phyloP scores from a whole-genome alignment of 2,888 invertebrate genomes.

The Drosophila atripex region DNA sequence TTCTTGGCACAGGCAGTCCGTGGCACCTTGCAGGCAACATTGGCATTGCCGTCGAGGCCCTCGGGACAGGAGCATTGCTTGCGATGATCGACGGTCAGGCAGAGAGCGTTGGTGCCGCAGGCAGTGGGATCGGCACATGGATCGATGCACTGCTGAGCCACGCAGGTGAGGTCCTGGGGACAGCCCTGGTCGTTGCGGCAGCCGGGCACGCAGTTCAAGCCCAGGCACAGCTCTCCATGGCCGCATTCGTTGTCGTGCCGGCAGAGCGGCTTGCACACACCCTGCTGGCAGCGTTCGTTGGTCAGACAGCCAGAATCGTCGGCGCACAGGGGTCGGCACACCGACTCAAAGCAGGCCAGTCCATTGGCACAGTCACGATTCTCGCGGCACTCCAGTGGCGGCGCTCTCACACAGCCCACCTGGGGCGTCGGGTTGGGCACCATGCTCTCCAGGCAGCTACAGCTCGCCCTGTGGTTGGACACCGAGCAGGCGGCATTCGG shows the following conservation, averaged over 20 bases:
- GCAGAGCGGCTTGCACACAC: conserved; percentile 93
- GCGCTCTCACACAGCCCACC: conserved; percentile 93
- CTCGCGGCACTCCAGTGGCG: conserved; percentile 89
- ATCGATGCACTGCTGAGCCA: conserved; percentile 91
- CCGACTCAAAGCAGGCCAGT: conserved; percentile 89
- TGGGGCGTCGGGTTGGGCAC: conserved; percentile 95
- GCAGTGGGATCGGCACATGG: conserved; percentile 90
- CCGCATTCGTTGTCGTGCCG: conserved; percentile 93
- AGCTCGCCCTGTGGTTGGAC: conserved; percentile 91
- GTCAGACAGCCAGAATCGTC: conserved; percentile 90
- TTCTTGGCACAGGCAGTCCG: conserved; percentile 87
- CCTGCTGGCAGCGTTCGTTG: conserved; percentile 88
- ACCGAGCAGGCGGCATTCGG: conserved; percentile 93
- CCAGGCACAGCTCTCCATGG: conserved; percentile 93
- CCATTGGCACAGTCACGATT: conserved; percentile 91
- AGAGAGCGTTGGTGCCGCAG: conserved; percentile 93
- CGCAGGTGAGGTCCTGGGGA: conserved; percentile 88
- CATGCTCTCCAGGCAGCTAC: conserved; percentile 90
- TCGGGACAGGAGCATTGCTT: conserved; percentile 90
- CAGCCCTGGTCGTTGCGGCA: conserved; percentile 93
- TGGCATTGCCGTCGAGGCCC: conserved; percentile 90
- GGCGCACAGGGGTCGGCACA: conserved; percentile 92
- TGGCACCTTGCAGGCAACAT: conserved; percentile 89
- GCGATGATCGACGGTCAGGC: conserved; percentile 88
- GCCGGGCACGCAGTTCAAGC: conserved; percentile 90